These are phyloP conservation scores for Schrankia costaestrigalis DNA, from an alignment of 2,888 invertebrate genomes.

Conservation along the genomic window DNA sequence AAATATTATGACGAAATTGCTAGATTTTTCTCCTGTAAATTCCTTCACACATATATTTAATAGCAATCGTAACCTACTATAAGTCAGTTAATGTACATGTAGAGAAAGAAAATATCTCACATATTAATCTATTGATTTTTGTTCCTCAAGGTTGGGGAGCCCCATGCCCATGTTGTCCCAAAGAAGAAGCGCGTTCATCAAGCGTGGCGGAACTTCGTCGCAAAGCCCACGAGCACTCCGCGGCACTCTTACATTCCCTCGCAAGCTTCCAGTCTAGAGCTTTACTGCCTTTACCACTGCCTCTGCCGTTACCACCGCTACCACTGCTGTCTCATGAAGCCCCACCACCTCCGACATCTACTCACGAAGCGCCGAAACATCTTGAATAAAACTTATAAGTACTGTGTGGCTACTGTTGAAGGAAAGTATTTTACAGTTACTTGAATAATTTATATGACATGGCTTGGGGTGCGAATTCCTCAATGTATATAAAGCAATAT, in stretches of 20 bases:
- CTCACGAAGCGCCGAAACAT: constrained; percentile 56
- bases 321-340: constrained; percentile 53
- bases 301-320: constrained; percentile 60
- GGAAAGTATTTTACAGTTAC: too few relatives aligned
- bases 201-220: constrained; percentile 95
- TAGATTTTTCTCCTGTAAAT: too few relatives aligned
- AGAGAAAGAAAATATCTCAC: neutral
- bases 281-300: constrained; percentile 66
- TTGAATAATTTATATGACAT: too few relatives aligned
- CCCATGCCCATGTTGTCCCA: constrained; percentile 90
- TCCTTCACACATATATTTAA: too few relatives aligned
- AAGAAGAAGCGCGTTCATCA: constrained; percentile 87
- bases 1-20: too few relatives aligned
- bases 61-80: too few relatives aligned
- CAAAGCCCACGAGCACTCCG: constrained; percentile 97
- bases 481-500: too few relatives aligned
- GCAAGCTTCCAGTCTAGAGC: constrained; percentile 84
- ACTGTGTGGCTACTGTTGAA: neutral
- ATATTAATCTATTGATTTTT: neutral
- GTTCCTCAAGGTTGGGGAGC: constrained; percentile 84
- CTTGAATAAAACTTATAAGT: constrained; percentile 43
- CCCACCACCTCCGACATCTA: constrained; percentile 27
- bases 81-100: too few relatives aligned
- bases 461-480: too few relatives aligned
- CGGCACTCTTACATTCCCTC: constrained; percentile 88